phyloP scores from a whole-genome alignment of 2,797 vertebrate species.

The Vultur gryphus region DNA sequence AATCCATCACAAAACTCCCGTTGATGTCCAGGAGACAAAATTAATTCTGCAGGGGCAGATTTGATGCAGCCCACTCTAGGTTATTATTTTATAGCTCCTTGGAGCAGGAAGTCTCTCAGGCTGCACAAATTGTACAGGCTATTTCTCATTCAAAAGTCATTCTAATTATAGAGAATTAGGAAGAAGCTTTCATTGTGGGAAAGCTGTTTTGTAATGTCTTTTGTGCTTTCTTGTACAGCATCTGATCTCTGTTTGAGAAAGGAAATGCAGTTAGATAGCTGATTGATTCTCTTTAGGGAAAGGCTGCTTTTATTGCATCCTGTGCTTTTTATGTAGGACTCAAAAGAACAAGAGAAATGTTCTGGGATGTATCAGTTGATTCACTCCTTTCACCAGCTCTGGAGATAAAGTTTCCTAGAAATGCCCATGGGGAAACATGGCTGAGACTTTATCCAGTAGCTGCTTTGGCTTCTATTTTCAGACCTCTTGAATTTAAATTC shows the following conservation, averaged over 20 bases:
- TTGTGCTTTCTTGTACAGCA: constrained; percentile 34
- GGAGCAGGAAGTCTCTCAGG: constrained; percentile 39
- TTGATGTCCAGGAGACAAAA: neutral
- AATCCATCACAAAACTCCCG: neutral
- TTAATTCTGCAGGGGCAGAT: neutral
- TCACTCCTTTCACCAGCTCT: neutral
- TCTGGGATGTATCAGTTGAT: neutral
- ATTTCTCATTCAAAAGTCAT: constrained; percentile 57
- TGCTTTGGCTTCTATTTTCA: neutral
- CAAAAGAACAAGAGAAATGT: neutral
- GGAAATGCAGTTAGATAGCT: constrained; percentile 39
- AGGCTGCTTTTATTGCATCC: constrained; percentile 4
- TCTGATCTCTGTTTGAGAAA: constrained; percentile 44
- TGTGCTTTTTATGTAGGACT: neutral
- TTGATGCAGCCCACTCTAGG: neutral
- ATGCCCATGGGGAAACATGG: neutral
- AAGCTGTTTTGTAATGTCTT: constrained; percentile 39
- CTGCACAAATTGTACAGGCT: constrained; percentile 50
- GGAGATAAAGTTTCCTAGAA: constrained; percentile 9
- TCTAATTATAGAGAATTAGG: constrained; percentile 62
- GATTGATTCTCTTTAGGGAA: constrained; percentile 24
- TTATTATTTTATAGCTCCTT: constrained; percentile 12
- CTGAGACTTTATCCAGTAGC: neutral
- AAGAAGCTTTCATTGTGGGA: constrained; percentile 46
- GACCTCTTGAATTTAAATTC: neutral